Evolutionary conservation across 1,140 invertebrate species (phyloP).

Genomic region (Drosophila willistoni): DNA sequence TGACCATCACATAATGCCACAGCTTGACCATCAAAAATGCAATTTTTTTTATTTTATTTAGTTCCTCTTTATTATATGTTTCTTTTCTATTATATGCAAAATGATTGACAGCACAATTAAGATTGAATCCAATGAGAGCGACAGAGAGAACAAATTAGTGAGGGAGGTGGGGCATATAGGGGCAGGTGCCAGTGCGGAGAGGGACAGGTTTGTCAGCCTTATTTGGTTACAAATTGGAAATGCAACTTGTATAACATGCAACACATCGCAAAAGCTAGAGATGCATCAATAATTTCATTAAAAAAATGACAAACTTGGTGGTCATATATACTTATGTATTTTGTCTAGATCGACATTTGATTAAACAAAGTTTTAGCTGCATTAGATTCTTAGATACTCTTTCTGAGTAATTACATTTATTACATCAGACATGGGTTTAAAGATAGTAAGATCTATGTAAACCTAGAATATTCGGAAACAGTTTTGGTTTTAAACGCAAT

Average conservation of each 20-base stretch:
- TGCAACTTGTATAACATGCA: not conserved
- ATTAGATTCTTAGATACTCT: no score
- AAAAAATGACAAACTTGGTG: not conserved
- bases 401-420: no score
- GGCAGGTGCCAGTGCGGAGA: not conserved
- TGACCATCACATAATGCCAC: conserved; percentile 12
- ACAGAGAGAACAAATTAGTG: not conserved
- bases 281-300: not conserved
- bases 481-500: no score
- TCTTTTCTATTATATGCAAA: conserved; percentile 66
- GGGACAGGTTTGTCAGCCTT: not conserved
- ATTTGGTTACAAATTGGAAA: conserved; percentile 12
- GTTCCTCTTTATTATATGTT: conserved; percentile 19
- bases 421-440: no score
- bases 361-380: no score
- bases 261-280: not conserved
- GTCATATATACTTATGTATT: not conserved
- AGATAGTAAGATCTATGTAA: no score
- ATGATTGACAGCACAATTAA: conserved; percentile 80
- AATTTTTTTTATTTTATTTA: conserved; percentile 37
- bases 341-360: no score
- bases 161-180: not conserved
- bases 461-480: no score
- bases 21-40: conserved; percentile 40
- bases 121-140: conserved; percentile 31